These are phyloP conservation scores for Mus spretus DNA, from an alignment of 2,797 vertebrate genomes.

Conservation along the genomic window DNA sequence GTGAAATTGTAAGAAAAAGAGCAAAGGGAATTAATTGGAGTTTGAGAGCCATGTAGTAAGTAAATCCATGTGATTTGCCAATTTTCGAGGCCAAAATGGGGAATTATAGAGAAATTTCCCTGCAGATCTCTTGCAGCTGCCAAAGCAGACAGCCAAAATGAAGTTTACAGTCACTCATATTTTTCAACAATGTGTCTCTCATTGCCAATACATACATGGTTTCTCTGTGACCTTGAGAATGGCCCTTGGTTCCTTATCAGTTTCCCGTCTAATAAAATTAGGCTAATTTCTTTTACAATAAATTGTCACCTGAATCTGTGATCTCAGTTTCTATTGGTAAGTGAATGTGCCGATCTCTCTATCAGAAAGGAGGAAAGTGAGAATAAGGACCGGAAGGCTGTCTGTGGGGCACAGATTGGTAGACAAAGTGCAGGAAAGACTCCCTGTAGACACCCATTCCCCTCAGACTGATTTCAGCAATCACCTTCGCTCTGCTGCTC, in stretches of 20 bases:
- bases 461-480: not conserved
- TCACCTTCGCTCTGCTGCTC: slow-evolving; percentile 23
- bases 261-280: slow-evolving; percentile 72
- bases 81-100: slow-evolving; percentile 81
- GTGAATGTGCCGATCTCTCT: not conserved
- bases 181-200: slow-evolving; percentile 76
- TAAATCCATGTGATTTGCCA: slow-evolving; percentile 78
- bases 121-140: slow-evolving; percentile 74
- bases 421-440: not conserved
- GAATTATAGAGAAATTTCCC: slow-evolving; percentile 82
- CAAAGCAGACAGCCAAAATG: slow-evolving; percentile 81
- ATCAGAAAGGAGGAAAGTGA: slow-evolving; percentile 39
- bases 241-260: slow-evolving; percentile 43
- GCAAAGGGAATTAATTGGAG: slow-evolving; percentile 71
- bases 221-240: slow-evolving; percentile 75
- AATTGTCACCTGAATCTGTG: slow-evolving; percentile 52
- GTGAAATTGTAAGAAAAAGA: slow-evolving; percentile 66
- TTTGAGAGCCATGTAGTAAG: slow-evolving; percentile 65
- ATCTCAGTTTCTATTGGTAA: slow-evolving; percentile 39
- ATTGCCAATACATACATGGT: slow-evolving; percentile 62
- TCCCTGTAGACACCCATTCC: not conserved
- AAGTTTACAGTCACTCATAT: slow-evolving; percentile 78
- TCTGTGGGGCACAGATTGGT: not conserved
- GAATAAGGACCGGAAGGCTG: not conserved
- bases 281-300: slow-evolving; percentile 65